Evolutionary conservation across 1,140 invertebrate species (phyloP), one percentile per base, ranked within the genome.

Genomic region (Musca domestica): DNA sequence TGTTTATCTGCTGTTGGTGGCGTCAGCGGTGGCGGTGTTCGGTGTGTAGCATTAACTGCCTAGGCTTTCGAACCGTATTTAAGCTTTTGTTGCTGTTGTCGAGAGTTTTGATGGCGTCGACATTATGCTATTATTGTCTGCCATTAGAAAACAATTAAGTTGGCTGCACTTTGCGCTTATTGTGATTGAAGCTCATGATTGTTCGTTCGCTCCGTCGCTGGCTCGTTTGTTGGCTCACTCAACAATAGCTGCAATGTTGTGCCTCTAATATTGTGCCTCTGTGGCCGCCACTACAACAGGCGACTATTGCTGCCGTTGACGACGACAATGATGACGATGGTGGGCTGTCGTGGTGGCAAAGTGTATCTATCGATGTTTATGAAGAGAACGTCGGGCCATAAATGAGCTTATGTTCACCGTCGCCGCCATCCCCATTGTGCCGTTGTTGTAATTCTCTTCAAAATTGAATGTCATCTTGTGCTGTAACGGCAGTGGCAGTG

Each of bases 131-230:
- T 61, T 61, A 61, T 61, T 61, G 56, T 61, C 56, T 61, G 34
- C 56, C 56, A 61, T 61, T 61, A 61, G 56, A 61, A 61, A 61
- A 61, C 56, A 61, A 61, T 61, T 61, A 61, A 61, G 56, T 61
- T 61, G 27, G 56, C 56, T 61, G 56, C 56, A 61, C 56, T 61
- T 61, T 61, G 56, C 27, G 56, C 56, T 61, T 61, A 61, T 61
- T 61, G 56, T 61, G 56, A 61, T 61, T 61, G 56, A 61, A 61
- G 41, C 34, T 61, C 56, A 61, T 61, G 56, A 61, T 61, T 61
- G 27, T 30, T 34, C 56, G 20, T 61, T 61, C 22, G 22, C 23
- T 52, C 19, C 23, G 49, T 52, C 19, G 19, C 19, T 25, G 22
- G 22, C 2, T 25, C 9, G 52, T 58, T 30, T 58, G 54, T 58